Evolutionary conservation across 2,888 invertebrate species (phyloP).

Genomic region (Salticus scenicus): DNA sequence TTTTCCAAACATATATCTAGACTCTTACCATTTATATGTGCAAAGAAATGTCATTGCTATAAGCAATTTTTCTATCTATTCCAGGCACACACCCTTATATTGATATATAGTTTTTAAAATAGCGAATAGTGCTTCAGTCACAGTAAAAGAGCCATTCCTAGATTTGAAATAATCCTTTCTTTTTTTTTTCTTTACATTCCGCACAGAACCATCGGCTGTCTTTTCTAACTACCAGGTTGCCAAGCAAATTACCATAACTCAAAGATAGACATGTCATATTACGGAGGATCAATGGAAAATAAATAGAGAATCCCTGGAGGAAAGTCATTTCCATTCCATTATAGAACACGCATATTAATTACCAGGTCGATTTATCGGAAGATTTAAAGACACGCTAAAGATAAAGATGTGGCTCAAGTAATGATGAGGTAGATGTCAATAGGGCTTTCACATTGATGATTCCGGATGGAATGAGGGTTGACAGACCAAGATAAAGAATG

Average conservation of each 20-base stretch:
- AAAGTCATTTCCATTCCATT: slow-evolving; percentile 55
- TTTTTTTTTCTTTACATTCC: not conserved
- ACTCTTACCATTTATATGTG: too few relatives aligned
- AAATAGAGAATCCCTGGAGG: not conserved
- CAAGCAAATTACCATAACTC: slow-evolving; percentile 43
- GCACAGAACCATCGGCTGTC: not conserved
- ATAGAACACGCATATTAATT: slow-evolving; percentile 68
- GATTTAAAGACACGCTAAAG: slow-evolving; percentile 58
- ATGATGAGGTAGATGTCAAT: slow-evolving; percentile 61
- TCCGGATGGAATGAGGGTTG: slow-evolving; percentile 31
- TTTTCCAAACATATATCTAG: too few relatives aligned
- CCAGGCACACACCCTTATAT: not conserved
- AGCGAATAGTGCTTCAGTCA: not conserved
- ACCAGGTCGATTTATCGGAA: slow-evolving; percentile 64
- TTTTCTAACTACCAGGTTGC: slow-evolving; percentile 41
- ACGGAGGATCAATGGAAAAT: slow-evolving; percentile 17
- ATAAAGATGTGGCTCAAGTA: slow-evolving; percentile 33
- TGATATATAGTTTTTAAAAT: not conserved
- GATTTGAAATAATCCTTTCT: not conserved
- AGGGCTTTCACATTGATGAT: slow-evolving; percentile 47
- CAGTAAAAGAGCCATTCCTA: not conserved
- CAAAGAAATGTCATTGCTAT: too few relatives aligned
- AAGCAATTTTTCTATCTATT: too few relatives aligned
- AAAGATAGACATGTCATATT: slow-evolving; percentile 44
- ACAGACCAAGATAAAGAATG: slow-evolving; percentile 30